A percentile compares a stretch with the other conserved stretches of the same genome.
Conservation (phyloP, 2,888 invertebrate species). For the Epinotia brunnichana region DNA sequence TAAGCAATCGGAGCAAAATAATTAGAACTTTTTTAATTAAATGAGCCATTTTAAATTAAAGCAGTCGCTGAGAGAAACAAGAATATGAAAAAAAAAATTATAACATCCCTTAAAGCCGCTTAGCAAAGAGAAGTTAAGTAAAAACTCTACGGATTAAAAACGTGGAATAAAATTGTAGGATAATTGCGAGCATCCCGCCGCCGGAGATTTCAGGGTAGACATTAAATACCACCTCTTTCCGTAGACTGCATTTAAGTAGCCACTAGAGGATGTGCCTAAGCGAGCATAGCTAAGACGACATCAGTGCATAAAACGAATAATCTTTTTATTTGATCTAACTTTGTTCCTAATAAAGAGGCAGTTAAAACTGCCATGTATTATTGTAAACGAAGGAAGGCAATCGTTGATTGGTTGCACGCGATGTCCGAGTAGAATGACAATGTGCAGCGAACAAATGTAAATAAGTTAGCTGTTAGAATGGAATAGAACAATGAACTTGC, state of each 20-base stretch:
- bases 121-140: conserved; percentile 20
- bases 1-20: background rate
- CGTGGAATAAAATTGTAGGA: conserved; percentile 39
- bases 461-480: conserved; percentile 24
- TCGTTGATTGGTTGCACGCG: conserved; percentile 8
- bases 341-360: conserved; percentile 9
- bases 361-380: background rate
- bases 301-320: conserved; percentile 21
- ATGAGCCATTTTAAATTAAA: conserved; percentile 4
- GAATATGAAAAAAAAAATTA: conserved; percentile 16
- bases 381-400: background rate
- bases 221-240: conserved; percentile 39
- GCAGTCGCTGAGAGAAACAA: background rate
- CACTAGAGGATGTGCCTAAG: conserved; percentile 33
- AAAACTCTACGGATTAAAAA: conserved; percentile 39
- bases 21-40: background rate
- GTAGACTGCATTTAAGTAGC: conserved; percentile 38
- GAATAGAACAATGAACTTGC: conserved; percentile 23
- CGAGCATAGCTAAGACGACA: conserved; percentile 27
- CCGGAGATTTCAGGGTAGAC: conserved; percentile 24
- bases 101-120: conserved; percentile 11
- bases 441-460: conserved; percentile 4
- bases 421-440: conserved; percentile 17
- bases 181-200: conserved; percentile 35
- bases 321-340: conserved; percentile 15